A percentile compares a stretch with the other conserved stretches of the same genome.
Conservation (phyloP, 2,113 vertebrate species). For the Pygathrix nemaeus region DNA sequence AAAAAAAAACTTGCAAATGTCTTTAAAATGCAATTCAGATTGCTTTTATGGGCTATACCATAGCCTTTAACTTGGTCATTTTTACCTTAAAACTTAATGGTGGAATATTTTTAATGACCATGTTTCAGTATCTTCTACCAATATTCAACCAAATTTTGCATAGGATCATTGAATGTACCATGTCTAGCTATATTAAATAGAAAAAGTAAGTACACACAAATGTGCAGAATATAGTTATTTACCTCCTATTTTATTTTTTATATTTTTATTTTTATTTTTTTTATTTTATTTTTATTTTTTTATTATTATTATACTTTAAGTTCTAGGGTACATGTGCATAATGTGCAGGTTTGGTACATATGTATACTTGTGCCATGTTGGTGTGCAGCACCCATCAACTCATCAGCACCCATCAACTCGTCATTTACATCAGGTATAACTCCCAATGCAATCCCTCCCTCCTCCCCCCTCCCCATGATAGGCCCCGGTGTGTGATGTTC, state of each 20-base stretch:
- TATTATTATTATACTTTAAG: too few relatives aligned
- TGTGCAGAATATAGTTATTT: background rate
- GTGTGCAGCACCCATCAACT: too few relatives aligned
- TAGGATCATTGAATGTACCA: constrained; percentile 58
- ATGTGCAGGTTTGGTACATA: too few relatives aligned
- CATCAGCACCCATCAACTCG: too few relatives aligned
- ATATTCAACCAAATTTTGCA: constrained; percentile 85
- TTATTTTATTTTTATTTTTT: too few relatives aligned
- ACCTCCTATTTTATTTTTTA: background rate
- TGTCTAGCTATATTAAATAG: constrained; percentile 1
- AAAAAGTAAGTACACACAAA: background rate
- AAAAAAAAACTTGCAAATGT: background rate
- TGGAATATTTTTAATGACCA: constrained; percentile 86
- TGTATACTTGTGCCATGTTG: too few relatives aligned
- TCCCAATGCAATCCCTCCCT: too few relatives aligned
- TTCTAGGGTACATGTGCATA: too few relatives aligned
- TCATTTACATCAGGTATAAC: too few relatives aligned
- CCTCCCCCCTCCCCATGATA: too few relatives aligned
- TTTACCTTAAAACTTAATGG: constrained; percentile 81
- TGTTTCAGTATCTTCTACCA: constrained; percentile 72
- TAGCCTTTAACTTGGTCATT: constrained; percentile 81
- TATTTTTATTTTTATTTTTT: too few relatives aligned
- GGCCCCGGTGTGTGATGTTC: too few relatives aligned
- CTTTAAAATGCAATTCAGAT: constrained; percentile 56
- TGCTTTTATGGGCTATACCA: constrained; percentile 6